Conservation (phyloP, 2,797 vertebrate species). For the Thripadectes ignobilis region DNA sequence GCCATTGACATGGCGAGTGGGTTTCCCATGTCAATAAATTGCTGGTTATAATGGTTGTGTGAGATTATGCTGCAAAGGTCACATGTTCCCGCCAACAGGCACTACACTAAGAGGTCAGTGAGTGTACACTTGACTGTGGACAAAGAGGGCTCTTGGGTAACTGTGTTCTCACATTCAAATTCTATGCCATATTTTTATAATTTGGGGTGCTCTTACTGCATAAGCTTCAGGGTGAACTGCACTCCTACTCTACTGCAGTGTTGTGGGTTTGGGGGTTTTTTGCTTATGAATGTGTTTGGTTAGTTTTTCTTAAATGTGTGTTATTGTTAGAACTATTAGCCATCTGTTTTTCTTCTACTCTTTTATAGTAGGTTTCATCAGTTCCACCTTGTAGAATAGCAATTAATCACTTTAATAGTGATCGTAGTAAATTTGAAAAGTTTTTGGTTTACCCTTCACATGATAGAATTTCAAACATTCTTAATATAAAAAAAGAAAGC, state of each 20-base stretch:
- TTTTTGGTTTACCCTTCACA: background rate
- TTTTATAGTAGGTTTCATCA: background rate
- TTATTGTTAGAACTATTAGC: background rate
- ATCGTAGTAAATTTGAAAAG: background rate
- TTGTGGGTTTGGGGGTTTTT: accelerated
- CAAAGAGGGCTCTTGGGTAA: background rate
- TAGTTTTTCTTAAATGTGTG: background rate
- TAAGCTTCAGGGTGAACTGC: background rate
- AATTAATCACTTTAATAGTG: background rate
- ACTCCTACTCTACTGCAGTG: background rate
- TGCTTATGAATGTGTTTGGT: background rate
- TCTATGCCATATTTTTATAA: background rate
- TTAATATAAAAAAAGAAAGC: background rate
- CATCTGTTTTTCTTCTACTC: background rate
- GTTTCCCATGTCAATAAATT: background rate
- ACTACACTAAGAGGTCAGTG: background rate
- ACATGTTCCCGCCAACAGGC: accelerated
- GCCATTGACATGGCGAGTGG: accelerated
- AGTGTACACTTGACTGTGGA: background rate
- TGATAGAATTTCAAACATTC: background rate
- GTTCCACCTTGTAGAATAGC: background rate
- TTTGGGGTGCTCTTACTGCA: background rate
- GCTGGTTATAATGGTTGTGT: background rate
- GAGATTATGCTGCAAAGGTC: background rate
- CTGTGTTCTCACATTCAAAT: accelerated